phyloP scores from a whole-genome alignment of 2,888 invertebrate genomes.

The Andricus curvator region DNA sequence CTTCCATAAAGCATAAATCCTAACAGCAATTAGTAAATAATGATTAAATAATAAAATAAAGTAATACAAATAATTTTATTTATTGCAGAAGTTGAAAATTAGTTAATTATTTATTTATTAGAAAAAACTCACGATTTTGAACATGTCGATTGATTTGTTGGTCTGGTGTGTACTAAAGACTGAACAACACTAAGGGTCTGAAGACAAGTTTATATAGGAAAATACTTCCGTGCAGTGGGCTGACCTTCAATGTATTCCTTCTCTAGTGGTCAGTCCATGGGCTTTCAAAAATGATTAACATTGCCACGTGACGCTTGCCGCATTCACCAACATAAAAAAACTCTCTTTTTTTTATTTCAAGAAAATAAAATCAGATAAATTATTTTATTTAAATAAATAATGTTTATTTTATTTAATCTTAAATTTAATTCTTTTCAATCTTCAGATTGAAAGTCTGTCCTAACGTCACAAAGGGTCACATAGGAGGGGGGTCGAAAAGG shows the following conservation, averaged over 20 bases:
- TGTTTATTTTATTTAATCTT: no score
- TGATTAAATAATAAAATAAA: background rate
- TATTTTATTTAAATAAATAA: no score
- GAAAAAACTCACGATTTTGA: constrained; percentile 81
- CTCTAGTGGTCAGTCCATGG: constrained; percentile 39
- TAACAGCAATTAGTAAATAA: background rate
- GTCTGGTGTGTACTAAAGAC: constrained; percentile 67
- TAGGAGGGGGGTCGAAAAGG: no score
- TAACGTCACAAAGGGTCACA: no score
- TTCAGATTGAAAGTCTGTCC: no score
- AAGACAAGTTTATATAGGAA: constrained; percentile 68
- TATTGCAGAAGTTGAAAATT: background rate
- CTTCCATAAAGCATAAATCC: background rate
- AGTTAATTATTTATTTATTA: background rate
- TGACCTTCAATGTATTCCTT: constrained; percentile 59
- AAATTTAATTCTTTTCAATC: no score
- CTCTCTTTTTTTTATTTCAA: no score
- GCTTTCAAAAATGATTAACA: constrained; percentile 9
- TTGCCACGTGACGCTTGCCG: background rate
- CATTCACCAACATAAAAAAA: background rate
- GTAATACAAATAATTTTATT: background rate
- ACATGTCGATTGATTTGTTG: constrained; percentile 79
- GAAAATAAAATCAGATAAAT: no score
- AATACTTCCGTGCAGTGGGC: constrained; percentile 55
- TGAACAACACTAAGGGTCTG: constrained; percentile 65